phyloP scores from a whole-genome alignment of 2,888 invertebrate genomes.

The Chloroclysta siterata region DNA sequence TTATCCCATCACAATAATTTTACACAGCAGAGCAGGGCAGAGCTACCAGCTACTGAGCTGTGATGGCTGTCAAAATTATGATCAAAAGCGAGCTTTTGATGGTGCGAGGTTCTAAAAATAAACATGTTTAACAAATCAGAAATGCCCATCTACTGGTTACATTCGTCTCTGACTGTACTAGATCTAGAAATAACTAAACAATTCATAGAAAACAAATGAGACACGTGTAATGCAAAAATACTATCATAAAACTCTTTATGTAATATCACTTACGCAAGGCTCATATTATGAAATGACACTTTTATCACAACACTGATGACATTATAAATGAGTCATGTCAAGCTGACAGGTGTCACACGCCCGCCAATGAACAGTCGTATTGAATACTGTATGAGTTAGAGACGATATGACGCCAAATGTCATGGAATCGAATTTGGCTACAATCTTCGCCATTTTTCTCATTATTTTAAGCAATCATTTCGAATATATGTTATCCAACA shows the following conservation, averaged over 20 bases:
- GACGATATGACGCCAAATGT: background rate
- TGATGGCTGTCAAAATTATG: no score
- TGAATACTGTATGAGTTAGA: constrained; percentile 20
- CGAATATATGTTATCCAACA: no score
- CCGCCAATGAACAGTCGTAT: constrained; percentile 29
- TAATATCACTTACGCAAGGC: constrained; percentile 33
- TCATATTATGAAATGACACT: constrained; percentile 41
- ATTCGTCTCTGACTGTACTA: background rate
- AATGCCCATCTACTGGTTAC: background rate
- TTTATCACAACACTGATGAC: constrained; percentile 41
- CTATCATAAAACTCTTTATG: constrained; percentile 6
- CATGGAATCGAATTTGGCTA: background rate
- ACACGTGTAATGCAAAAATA: constrained; percentile 23
- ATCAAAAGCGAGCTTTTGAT: no score
- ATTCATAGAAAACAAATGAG: background rate
- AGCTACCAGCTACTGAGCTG: no score
- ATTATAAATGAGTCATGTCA: constrained; percentile 40
- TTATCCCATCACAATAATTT: no score
- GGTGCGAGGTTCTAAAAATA: no score
- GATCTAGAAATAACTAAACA: background rate
- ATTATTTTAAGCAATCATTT: no score
- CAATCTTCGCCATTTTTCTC: background rate
- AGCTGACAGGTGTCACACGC: constrained; percentile 43
- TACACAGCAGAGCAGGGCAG: no score
- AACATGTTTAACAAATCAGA: no score